phyloP scores from a whole-genome alignment of 37 sponge, comb jelly and placozoan species.

The Halichondria panicea region DNA sequence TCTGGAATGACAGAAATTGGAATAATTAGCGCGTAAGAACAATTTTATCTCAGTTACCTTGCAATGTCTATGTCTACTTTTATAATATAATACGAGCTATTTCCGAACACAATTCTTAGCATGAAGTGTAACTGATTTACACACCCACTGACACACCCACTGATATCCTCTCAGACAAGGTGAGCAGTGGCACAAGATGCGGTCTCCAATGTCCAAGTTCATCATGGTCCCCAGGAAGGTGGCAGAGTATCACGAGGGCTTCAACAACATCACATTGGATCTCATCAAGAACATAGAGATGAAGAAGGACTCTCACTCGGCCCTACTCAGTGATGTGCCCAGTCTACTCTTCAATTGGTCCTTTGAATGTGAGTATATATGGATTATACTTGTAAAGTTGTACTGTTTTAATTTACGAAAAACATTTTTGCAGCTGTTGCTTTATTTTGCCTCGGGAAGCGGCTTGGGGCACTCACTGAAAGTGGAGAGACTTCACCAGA shows the following conservation, averaged over 20 bases:
- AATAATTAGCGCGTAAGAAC: too few relatives aligned
- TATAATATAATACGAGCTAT: too few relatives aligned
- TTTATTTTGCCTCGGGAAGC: slow-evolving; percentile 17
- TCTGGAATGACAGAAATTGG: slow-evolving; percentile 1
- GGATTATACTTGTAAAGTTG: not conserved
- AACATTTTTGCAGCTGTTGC: slow-evolving; percentile 25
- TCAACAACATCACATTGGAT: slow-evolving; percentile 46
- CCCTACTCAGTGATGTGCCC: slow-evolving; percentile 7
- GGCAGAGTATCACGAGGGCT: slow-evolving; percentile 13
- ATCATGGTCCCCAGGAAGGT: slow-evolving; percentile 37
- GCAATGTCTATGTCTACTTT: too few relatives aligned
- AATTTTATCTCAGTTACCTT: too few relatives aligned
- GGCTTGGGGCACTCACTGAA: slow-evolving; percentile 11
- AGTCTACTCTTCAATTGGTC: slow-evolving; percentile 49
- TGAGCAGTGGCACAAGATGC: slow-evolving; percentile 46
- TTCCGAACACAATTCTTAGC: too few relatives aligned
- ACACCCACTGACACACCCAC: too few relatives aligned
- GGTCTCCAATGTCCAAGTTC: slow-evolving; percentile 63
- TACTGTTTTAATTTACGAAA: not conserved
- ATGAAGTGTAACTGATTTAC: too few relatives aligned
- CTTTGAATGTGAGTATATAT: slow-evolving; percentile 46
- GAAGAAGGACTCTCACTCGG: not conserved
- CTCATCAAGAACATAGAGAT: slow-evolving; percentile 17
- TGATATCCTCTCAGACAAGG: slow-evolving; percentile 27
- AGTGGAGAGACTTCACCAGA: not conserved